Evolutionary conservation across 2,797 vertebrate species (phyloP).

Genomic region (Momotus momota): DNA sequence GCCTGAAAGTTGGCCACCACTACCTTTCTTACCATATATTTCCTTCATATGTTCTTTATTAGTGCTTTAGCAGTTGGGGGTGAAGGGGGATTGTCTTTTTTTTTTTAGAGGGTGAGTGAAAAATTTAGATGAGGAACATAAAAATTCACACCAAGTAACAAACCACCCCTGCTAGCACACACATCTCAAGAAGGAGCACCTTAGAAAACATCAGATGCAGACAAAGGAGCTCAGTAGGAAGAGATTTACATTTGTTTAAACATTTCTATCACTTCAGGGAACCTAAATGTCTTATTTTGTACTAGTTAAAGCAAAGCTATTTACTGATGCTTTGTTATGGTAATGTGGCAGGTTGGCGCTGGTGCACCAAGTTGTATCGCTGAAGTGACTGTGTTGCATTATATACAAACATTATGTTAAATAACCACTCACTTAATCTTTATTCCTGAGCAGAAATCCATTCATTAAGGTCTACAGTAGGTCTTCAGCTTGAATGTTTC

Average conservation of each 20-base stretch:
- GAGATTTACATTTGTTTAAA: neutral
- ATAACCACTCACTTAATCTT: neutral
- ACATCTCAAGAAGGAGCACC: neutral
- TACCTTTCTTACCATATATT: neutral
- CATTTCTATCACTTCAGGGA: neutral
- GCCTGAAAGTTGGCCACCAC: neutral
- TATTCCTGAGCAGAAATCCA: constrained; percentile 1
- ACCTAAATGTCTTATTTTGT: neutral
- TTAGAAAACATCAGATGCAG: neutral
- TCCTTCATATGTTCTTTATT: neutral
- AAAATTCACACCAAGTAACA: neutral
- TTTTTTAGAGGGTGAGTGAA: neutral
- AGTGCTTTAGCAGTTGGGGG: neutral
- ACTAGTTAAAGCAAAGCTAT: neutral
- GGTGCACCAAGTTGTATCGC: neutral
- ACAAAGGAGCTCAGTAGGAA: neutral
- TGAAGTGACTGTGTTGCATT: neutral
- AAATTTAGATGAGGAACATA: neutral
- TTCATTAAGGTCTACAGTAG: neutral
- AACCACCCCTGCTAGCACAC: neutral
- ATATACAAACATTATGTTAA: neutral
- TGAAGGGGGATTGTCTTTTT: rapidly evolving
- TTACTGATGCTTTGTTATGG: constrained; percentile 10
- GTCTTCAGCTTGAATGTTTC: neutral
- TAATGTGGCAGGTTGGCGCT: neutral